These are phyloP conservation scores for Grapholita molesta DNA, from an alignment of 1,140 invertebrate species.

Conservation along the genomic window DNA sequence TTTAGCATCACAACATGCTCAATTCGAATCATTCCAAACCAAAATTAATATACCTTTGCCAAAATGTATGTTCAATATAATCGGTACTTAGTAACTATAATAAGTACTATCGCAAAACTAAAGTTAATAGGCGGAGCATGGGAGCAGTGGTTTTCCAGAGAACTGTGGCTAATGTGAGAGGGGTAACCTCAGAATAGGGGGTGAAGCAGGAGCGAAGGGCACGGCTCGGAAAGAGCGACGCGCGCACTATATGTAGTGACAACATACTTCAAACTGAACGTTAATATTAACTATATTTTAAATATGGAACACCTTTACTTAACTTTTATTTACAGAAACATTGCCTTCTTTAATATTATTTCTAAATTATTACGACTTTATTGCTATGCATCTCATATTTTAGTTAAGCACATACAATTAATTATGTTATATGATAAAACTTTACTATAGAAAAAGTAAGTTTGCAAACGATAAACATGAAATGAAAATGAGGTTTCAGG, in stretches of 20 bases:
- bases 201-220: conserved; percentile 10
- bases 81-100: neutral
- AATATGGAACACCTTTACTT: neutral
- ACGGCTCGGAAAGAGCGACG: conserved; percentile 35
- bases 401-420: neutral
- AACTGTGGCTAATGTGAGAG: conserved; percentile 41
- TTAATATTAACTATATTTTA: neutral
- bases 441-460: neutral
- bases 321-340: neutral
- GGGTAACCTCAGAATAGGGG: conserved; percentile 27
- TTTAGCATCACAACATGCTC: too few relatives aligned
- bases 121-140: conserved; percentile 26
- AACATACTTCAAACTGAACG: neutral
- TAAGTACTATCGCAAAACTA: conserved; percentile 23
- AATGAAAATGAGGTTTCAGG: conserved; percentile 27
- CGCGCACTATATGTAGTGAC: conserved; percentile 31
- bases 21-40: too few relatives aligned
- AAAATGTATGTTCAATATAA: too few relatives aligned
- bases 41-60: too few relatives aligned
- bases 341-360: too few relatives aligned
- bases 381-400: neutral
- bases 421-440: neutral
- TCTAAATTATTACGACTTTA: neutral
- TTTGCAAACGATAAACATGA: neutral
- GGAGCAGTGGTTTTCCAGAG: conserved; percentile 25